These are phyloP conservation scores for Dysmachus trigonus DNA, from an alignment of 2,888 invertebrate species.

Conservation along the genomic window DNA sequence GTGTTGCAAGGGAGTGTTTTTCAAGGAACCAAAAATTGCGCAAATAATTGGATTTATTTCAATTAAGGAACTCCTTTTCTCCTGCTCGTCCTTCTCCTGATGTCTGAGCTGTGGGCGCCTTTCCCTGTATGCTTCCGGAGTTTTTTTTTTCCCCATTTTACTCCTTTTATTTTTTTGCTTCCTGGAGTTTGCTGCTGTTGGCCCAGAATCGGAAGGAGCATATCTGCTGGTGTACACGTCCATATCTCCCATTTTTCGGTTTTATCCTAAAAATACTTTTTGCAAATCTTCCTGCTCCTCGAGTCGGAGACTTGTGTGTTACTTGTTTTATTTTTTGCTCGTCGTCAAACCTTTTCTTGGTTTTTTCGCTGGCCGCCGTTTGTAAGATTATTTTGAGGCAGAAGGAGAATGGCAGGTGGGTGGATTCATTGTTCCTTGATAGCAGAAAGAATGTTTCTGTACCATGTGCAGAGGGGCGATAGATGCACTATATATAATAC, in stretches of 20 bases:
- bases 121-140: neutral
- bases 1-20: neutral
- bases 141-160: conserved; percentile 7
- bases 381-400: conserved; percentile 11
- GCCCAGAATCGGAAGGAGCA: neutral
- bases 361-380: neutral
- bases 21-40: conserved; percentile 37
- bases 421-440: conserved; percentile 9
- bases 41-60: conserved; percentile 45
- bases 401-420: conserved; percentile 8
- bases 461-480: neutral
- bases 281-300: conserved; percentile 2
- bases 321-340: neutral
- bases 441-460: conserved; percentile 3
- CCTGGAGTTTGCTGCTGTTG: neutral
- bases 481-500: conserved; percentile 15
- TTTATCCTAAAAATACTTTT: conserved; percentile 20
- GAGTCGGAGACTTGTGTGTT: neutral
- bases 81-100: neutral
- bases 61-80: conserved; percentile 39
- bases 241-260: conserved; percentile 6
- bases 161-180: neutral
- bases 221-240: neutral
- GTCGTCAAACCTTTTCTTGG: neutral
- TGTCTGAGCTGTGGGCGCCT: neutral